A percentile compares a stretch with the other conserved stretches of the same genome.
Evolutionary conservation across 1,140 invertebrate species (phyloP).

Genomic region (Homarus americanus): DNA sequence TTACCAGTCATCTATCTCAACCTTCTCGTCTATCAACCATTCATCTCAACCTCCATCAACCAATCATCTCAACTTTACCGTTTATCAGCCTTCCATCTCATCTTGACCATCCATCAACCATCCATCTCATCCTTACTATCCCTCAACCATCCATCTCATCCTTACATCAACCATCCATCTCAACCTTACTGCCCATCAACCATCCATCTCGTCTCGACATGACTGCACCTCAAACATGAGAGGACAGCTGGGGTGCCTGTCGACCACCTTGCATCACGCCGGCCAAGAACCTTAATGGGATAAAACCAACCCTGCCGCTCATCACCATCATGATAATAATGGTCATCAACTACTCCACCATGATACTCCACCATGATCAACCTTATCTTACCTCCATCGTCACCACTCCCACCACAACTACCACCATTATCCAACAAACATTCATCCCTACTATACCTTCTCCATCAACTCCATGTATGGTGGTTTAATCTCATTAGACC

Average conservation of each 20-base stretch:
- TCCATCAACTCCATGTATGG: too few species aligned
- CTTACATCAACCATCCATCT: constrained; percentile 18
- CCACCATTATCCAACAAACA: not conserved
- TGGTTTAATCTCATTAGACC: too few species aligned
- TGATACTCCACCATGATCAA: constrained; percentile 27
- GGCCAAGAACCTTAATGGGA: constrained; percentile 24
- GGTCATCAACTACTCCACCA: constrained; percentile 5
- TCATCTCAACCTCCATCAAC: not conserved
- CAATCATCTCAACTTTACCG: constrained; percentile 9
- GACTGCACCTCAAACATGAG: not conserved
- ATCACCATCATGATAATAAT: constrained; percentile 39
- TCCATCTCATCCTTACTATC: constrained; percentile 12
- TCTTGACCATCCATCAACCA: constrained; percentile 24
- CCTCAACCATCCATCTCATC: constrained; percentile 1
- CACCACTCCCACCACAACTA: constrained; percentile 25
- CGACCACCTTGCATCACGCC: constrained; percentile 30
- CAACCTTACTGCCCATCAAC: not conserved
- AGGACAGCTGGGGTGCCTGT: not conserved
- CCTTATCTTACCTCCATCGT: constrained; percentile 42
- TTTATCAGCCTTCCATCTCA: not conserved
- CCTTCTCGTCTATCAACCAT: too few species aligned
- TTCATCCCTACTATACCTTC: not conserved
- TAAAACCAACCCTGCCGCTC: constrained; percentile 34
- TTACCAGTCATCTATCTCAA: not conserved
- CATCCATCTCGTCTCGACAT: not conserved